These are phyloP conservation scores for Andrena chrysosceles DNA, from an alignment of 2,888 invertebrate genomes.

Conservation along the genomic window DNA sequence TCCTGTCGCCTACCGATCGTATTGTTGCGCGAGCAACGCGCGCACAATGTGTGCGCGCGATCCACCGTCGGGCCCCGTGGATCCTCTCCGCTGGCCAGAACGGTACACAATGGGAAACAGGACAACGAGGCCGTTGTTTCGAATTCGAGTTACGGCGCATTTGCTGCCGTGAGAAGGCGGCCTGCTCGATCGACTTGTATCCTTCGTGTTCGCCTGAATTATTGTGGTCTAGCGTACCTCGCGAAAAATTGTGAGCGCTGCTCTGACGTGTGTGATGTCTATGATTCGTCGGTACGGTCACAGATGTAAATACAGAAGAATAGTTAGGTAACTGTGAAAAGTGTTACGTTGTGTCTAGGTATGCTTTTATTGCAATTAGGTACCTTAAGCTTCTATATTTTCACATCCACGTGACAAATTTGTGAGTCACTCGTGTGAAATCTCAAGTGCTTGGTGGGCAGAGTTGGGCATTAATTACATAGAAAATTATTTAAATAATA, in stretches of 20 bases:
- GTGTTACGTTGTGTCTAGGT: too few species aligned
- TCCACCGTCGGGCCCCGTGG: constrained; percentile 37
- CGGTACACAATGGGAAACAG: constrained; percentile 43
- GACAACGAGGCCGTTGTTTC: constrained; percentile 71
- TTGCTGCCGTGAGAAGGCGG: constrained; percentile 53
- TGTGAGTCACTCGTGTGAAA: too few species aligned
- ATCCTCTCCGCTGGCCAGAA: constrained; percentile 38
- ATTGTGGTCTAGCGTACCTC: background rate
- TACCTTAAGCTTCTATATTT: too few species aligned
- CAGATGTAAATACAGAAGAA: too few species aligned
- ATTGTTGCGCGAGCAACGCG: constrained; percentile 57
- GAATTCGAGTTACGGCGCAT: constrained; percentile 46
- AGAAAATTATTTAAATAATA: too few species aligned
- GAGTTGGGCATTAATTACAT: too few species aligned
- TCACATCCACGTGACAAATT: too few species aligned
- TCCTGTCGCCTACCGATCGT: constrained; percentile 69
- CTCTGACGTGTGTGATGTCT: background rate
- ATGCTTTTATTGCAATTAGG: too few species aligned
- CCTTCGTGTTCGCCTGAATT: constrained; percentile 33
- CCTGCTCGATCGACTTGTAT: constrained; percentile 41
- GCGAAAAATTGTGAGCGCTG: background rate
- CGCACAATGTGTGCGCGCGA: constrained; percentile 30
- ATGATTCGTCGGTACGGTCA: too few species aligned
- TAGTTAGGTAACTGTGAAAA: too few species aligned
- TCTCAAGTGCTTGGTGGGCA: too few species aligned